Base-by-base conservation (phyloP, 2,888 invertebrate species). In the Rapana venosa region DNA sequence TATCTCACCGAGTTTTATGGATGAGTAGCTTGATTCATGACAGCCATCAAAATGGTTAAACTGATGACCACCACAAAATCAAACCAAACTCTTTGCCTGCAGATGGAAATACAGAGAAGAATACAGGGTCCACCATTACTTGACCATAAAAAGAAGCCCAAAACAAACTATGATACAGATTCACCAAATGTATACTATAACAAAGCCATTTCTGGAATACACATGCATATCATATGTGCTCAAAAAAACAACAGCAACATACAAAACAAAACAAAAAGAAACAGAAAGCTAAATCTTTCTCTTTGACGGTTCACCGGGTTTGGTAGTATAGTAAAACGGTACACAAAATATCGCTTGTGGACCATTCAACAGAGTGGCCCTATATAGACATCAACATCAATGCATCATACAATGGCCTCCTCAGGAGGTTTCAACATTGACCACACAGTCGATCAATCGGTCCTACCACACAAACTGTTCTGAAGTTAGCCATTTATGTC, bases 251-350 rank as follows among this genome's bases (percentile, higher is more conserved):
- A 32, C 0, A 32, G 8, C 2, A 47, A 47, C 47, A 47, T 47
- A 47, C 47, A 47, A n/a, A 47, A 32, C 5, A 32, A 32, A 79
- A 83, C 20, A 13, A 83, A n/a, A 26, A 47, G n/a, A 17, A 85
- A n/a, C 6, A 85, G n/a, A 85, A 58, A n/a, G 17, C 32, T 32
- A 32, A 15, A 47, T 83, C 6, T 47, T 86, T 86, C 86, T 86
- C 86, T 86, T 85, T 86, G 61, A 66, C 35, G 86, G 86, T 66
- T 86, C 86, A 86, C 86, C 86, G 86, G 86, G 86, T 35, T 66
- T 30, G 32, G 66, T 66, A 86, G 36, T 30, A 47, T 36, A 47
- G 36, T 15, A 47, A 79, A 35, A 79, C 11, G 17, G 22, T 32
- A 35, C 79, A 35, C 79, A 79, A 79, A 79, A 47, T 83, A 83